These are phyloP conservation scores for Archips xylosteana DNA, from an alignment of 2,888 invertebrate genomes.

Conservation along the genomic window DNA sequence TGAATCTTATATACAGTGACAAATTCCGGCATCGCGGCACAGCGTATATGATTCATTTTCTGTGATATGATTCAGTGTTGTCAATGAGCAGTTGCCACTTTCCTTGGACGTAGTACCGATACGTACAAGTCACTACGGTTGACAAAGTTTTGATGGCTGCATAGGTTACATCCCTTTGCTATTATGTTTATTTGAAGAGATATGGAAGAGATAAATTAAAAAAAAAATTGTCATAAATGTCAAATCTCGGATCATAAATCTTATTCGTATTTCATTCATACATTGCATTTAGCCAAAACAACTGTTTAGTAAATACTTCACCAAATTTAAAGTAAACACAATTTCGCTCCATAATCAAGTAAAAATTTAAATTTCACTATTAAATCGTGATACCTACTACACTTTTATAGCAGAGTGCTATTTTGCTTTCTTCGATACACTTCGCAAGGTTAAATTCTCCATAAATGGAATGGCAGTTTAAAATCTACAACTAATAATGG, in stretches of 20 bases:
- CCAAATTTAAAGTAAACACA: slow-evolving; percentile 26
- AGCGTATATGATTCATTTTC: too few relatives aligned
- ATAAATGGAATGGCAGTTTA: slow-evolving; percentile 56
- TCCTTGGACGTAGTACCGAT: neutral
- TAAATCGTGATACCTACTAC: neutral
- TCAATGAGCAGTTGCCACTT: neutral
- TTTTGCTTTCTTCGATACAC: slow-evolving; percentile 19
- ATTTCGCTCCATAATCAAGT: neutral
- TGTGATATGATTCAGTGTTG: too few relatives aligned
- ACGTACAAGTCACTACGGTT: neutral
- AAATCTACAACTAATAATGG: slow-evolving; percentile 62
- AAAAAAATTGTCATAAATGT: slow-evolving; percentile 3
- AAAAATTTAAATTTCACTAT: neutral
- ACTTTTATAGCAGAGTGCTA: neutral
- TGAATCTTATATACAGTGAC: too few relatives aligned
- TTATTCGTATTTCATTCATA: neutral
- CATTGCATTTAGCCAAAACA: slow-evolving; percentile 10
- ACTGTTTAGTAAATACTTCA: slow-evolving; percentile 24
- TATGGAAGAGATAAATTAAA: neutral
- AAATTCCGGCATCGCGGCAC: too few relatives aligned
- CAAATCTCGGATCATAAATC: neutral
- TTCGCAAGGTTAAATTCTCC: slow-evolving; percentile 46
- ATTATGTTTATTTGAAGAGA: neutral
- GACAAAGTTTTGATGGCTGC: neutral
- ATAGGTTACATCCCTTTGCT: neutral